Base-by-base conservation (phyloP, 2,113 vertebrate species). In the Perccottus glenii region DNA sequence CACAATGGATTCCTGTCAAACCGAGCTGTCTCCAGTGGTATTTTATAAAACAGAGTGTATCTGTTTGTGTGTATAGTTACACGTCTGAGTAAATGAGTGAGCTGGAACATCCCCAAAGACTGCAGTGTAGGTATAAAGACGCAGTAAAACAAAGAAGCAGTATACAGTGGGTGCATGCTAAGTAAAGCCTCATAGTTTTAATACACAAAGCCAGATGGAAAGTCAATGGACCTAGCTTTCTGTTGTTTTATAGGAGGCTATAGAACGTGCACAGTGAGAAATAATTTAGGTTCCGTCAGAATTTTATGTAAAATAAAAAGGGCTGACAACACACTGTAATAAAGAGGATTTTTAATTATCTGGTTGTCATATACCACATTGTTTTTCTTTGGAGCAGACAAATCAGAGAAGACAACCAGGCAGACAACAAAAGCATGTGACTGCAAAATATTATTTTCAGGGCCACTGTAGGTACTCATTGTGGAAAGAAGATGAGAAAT, bases 131-230 rank as follows among this genome's bases (percentile, higher is more conserved):
- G 63, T 59, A 51, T 27, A 52, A 19, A 27, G 47, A 53, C 60
- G 60, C 46, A 46, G 64, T 47, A 14, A 44, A 48, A 75, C 64
- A 81, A 70, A 57, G 72, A 52, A 42, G 60, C 57, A 69, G 69
- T 60, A 45, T 60, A 60, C 40, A 33, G 40, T 1, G 33, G 36
- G 27, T 9, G 40, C 53, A 67, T 59, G 43, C 62, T 15, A 52
- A 69, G 48, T 48, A n/a, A 3, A 32, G 58, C 19, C 43, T 16
- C 57, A 73, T 65, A 73, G 59, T 76, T 58, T 67, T 42, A 38
- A 51, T 44, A 40, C 38, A 70, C 57, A 81, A 72, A 65, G 32
- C 16, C 47, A 68, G 46, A 51, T 27, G 6, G 9, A 50, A 55
- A 38, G 44, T 75, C 67, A 73, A 53, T 59, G 65, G 73, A 36